Evolutionary conservation across 2,888 invertebrate genomes (phyloP).

Genomic region (Nomada hirtipes): DNA sequence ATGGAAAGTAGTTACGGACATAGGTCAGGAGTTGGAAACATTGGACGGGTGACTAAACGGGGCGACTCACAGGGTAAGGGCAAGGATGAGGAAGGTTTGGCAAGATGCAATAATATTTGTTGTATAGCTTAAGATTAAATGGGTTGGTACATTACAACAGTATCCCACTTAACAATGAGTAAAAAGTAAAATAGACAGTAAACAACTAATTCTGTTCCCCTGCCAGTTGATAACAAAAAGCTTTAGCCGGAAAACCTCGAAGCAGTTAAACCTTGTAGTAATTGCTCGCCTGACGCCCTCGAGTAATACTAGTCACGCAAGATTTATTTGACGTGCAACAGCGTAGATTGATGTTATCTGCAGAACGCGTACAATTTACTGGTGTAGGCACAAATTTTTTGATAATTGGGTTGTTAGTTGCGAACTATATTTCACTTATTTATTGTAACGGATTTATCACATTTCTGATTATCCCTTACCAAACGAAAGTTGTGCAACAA

Average conservation of each 20-base stretch:
- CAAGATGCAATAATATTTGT: no score
- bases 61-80: no score
- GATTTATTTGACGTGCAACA: conserved; percentile 11
- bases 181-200: background rate
- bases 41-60: no score
- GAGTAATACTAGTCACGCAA: conserved; percentile 3
- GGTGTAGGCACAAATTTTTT: conserved; percentile 1
- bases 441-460: background rate
- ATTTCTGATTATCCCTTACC: background rate
- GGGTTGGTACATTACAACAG: no score
- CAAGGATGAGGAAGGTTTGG: no score
- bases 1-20: no score
- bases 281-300: conserved; percentile 1
- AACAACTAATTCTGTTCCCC: background rate
- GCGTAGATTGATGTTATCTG: background rate
- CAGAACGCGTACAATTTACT: background rate
- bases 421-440: no score
- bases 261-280: conserved; percentile 4
- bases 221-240: background rate
- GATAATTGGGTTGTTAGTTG: background rate
- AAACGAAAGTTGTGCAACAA: no score
- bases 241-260: background rate
- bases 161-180: background rate
- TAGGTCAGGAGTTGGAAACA: no score
- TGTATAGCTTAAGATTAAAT: no score